These are phyloP conservation scores for Pecten maximus DNA, from an alignment of 2,888 invertebrate species.

Conservation along the genomic window DNA sequence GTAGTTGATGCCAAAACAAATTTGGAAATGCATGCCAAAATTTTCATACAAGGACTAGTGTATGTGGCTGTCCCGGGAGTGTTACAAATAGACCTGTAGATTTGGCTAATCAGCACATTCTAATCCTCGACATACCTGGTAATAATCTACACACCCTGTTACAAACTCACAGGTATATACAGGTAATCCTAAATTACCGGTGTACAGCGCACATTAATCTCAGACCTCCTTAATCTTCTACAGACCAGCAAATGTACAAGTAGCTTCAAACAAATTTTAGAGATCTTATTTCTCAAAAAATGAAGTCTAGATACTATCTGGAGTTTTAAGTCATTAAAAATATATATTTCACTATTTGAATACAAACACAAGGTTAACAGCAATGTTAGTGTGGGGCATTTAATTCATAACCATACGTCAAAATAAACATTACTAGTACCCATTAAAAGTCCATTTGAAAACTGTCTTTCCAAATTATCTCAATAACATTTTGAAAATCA, in stretches of 20 bases:
- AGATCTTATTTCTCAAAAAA: background rate
- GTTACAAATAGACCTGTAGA: background rate
- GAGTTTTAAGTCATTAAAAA: background rate
- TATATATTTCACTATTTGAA: background rate
- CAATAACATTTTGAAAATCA: background rate
- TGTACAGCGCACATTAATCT: background rate
- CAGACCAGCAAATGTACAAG: conserved; percentile 15
- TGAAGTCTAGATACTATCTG: background rate
- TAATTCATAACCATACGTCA: background rate
- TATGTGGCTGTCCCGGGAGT: background rate
- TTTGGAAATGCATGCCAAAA: background rate
- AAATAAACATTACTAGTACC: background rate
- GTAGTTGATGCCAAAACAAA: conserved; percentile 29
- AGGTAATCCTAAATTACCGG: background rate
- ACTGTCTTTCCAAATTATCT: background rate
- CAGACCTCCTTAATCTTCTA: background rate
- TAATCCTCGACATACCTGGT: background rate
- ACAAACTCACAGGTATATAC: background rate
- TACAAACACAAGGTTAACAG: background rate
- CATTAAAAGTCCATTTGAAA: background rate
- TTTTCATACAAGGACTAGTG: background rate
- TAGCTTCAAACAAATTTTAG: background rate
- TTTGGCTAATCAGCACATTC: conserved; percentile 29
- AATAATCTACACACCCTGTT: conserved; percentile 1
- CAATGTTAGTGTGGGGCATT: background rate